Base-by-base conservation (phyloP, 2,113 vertebrate genomes). In the Percopsis transmontana region DNA sequence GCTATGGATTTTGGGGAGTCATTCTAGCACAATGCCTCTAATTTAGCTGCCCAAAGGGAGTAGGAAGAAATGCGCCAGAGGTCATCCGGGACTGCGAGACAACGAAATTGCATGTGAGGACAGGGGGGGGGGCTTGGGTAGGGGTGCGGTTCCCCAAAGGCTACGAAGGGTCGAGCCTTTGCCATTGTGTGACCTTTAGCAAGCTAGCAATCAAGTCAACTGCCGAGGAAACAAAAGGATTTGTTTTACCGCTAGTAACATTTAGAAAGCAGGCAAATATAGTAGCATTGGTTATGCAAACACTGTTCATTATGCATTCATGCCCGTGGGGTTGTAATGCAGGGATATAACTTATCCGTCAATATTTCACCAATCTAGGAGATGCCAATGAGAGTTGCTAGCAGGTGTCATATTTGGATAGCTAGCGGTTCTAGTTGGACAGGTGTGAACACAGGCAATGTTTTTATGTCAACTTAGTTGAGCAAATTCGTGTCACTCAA, bases 81-180 rank as follows among this genome's bases (percentile, higher is more conserved):
- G 91, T 93, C 92, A 93, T 69, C 68, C 62, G 72, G 84, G 84
- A 89, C 81, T 77, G 62, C 71, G 60, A 89, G 79, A 81, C 82
- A 75, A 60, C 67, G 80, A 72, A 77, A 70, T 63, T 53, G 73
- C 68, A 60, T 51, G 70, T 68, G 71, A 82, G 80, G 75, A 52
- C 58, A 72, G 76, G 81, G 69, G 72, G 66, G 62, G 23, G 77
- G 82, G 89, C 81, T 70, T 81, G 85, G 87, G 76, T 18, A 84
- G 88, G 89, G 92, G 87, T 92, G 90, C 81, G 90, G 90, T 77
- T 91, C 92, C 91, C 91, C 91, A 88, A 92, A 91, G 90, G 86
- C 88, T 89, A 62, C 62, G 69, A 56, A 57, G 85, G 90, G 87
- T 91, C 87, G 80, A 89, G 81, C 82, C 79, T 82, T 80, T 87